These are phyloP conservation scores for Chrysolina haemoptera DNA, from an alignment of 2,888 invertebrate genomes.

Conservation along the genomic window DNA sequence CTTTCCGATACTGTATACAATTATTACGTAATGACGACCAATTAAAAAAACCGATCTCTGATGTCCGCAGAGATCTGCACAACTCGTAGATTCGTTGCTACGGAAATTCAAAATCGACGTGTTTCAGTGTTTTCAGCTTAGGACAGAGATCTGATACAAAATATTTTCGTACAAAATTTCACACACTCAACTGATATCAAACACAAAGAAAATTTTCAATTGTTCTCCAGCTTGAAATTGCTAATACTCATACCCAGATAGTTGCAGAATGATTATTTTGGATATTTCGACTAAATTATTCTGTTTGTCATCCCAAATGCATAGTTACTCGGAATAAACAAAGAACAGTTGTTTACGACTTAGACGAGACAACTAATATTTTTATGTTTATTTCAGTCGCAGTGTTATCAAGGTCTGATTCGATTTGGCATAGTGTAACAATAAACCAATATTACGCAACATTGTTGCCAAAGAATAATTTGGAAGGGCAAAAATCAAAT, in stretches of 20 bases:
- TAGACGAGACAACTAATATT: constrained; percentile 18
- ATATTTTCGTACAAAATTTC: no score
- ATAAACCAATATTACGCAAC: constrained; percentile 32
- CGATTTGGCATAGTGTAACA: constrained; percentile 20
- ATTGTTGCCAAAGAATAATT: constrained; percentile 21
- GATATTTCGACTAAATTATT: background rate
- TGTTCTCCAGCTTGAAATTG: no score
- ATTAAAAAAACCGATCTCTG: no score
- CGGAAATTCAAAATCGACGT: no score
- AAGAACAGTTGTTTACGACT: constrained; percentile 16
- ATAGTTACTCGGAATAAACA: constrained; percentile 11
- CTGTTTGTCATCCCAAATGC: constrained; percentile 18
- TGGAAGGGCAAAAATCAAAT: background rate
- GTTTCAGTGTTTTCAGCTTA: no score
- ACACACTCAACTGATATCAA: no score
- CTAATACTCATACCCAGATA: background rate
- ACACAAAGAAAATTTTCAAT: no score
- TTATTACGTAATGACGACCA: no score
- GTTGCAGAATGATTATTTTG: background rate
- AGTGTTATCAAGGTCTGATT: constrained; percentile 29
- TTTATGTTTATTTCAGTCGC: constrained; percentile 31
- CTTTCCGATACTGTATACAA: no score
- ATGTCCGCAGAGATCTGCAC: no score
- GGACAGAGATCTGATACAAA: no score
- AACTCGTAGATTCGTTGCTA: no score